These are phyloP conservation scores for Priocnemis perturbator DNA, from an alignment of 2,888 invertebrate species.

Conservation along the genomic window DNA sequence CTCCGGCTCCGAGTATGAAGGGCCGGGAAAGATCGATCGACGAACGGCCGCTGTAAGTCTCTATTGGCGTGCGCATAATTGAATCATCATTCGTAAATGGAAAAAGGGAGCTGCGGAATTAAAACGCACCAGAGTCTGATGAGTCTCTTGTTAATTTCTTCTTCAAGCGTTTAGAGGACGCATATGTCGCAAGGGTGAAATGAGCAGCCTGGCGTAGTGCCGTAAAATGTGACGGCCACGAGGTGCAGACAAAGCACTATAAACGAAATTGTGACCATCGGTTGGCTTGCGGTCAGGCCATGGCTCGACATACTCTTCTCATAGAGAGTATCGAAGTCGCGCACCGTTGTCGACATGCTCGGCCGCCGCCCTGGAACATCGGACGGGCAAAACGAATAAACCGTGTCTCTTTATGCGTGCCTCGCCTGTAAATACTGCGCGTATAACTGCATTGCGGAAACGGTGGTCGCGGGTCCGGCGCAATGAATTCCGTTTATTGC, in stretches of 20 bases:
- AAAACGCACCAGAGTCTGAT: neutral
- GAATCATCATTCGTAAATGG: slow-evolving; percentile 1
- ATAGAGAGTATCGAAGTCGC: slow-evolving; percentile 23
- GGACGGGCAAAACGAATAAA: slow-evolving; percentile 42
- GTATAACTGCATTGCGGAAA: slow-evolving; percentile 53
- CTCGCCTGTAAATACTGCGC: slow-evolving; percentile 39
- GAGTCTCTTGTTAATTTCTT: too few species aligned
- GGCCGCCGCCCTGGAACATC: slow-evolving; percentile 6
- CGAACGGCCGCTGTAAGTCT: neutral
- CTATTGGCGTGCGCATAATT: slow-evolving; percentile 9
- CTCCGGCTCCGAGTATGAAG: slow-evolving; percentile 8
- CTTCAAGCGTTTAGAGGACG: too few species aligned
- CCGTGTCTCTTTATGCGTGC: slow-evolving; percentile 47
- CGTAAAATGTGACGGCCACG: neutral
- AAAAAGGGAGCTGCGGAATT: too few species aligned
- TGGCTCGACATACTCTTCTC: too few species aligned
- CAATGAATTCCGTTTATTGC: slow-evolving; percentile 44
- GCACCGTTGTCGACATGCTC: slow-evolving; percentile 13
- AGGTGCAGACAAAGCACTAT: slow-evolving; percentile 22
- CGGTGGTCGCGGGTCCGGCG: slow-evolving; percentile 14
- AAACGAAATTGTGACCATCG: slow-evolving; percentile 52
- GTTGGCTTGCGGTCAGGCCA: slow-evolving; percentile 39
- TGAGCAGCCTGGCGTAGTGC: neutral
- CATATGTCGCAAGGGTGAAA: too few species aligned
- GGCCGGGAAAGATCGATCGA: slow-evolving; percentile 30